Evolutionary conservation across 2,888 invertebrate genomes (phyloP), one percentile per base, ranked within the genome.

Genomic region (Lamproptera curius): DNA sequence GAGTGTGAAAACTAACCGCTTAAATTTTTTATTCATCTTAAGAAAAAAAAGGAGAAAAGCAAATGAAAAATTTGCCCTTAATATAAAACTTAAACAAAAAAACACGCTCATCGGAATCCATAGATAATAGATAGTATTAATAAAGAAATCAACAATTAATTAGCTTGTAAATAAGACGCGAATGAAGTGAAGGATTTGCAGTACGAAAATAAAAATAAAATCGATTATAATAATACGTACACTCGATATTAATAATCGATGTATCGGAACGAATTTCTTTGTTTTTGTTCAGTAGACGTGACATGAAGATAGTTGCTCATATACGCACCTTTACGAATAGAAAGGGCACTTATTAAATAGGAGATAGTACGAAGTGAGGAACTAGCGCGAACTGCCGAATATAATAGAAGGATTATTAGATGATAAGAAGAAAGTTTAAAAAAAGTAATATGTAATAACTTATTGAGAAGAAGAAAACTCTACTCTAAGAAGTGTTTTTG

Each of bases 321-420:
- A 83, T 79, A 63, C 72, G 80, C 83, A 83, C 81, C 63, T 70
- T 67, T 71, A 67, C 61, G 58, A 59, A 75, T 48, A 82, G 76
- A 76, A 52, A 69, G 59, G 61, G 71, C 82, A 82, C 82, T 58
- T 60, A 61, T 63, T 81, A 81, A 77, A 74, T 81, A 81, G 76
- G 60, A 51, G 70, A 56, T 50, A 49, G 33, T 52, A 44, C 14
- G 60, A 52, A 57, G 48, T n/a, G 2, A 31, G 53, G 60, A 65
- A 80, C 81, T 82, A 83, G 85, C 81, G 54, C 51, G 69, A 70
- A 82, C 82, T 84, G 84, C 83, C 84, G 77, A 65, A 64, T 58
- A 54, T 55, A 57, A 51, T 67, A 68, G 65, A 54, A 54, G 58
- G 62, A 57, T 59, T 58, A 61, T 58, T 57, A 62, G n/a, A n/a